Evolutionary conservation across 1,140 invertebrate genomes (phyloP), one percentile per base, ranked within the genome.

Genomic region (Scaptomyza hsui): DNA sequence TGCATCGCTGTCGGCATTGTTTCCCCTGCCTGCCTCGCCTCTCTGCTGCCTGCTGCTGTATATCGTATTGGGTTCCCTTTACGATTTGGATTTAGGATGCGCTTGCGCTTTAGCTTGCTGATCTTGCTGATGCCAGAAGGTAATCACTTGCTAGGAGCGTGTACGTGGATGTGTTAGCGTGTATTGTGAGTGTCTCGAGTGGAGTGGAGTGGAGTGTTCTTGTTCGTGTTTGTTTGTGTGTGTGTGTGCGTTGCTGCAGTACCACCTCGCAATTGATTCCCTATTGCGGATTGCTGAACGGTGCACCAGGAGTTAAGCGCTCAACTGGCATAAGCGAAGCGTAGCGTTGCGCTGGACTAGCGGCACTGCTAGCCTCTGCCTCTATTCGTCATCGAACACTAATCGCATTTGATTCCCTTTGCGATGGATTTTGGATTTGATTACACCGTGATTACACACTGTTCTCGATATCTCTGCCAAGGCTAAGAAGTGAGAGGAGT

Each of bases 381-480:
- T 37, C 32, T 4, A n/a, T n/a, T 61, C 47, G 70, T 74, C 81
- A 78, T 88, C 75, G 75, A 82, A 88, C 82, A 88, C 82, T 89
- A 82, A 88, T 88, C 82, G 82, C 82, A 81, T 78, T 88, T 88
- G 82, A 82, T 88, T 88, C 82, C 82, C 82, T 82, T 88, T 88
- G 82, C 82, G 81, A 86, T 88, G 81, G 78, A 88, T 69, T 32
- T 59, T 37, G n/a, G 32, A n/a, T 59, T 32, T 44, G 42, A 55
- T 64, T 32, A 26, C 24, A 61, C 39, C 42, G 48, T 29, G 29
- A 21, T 39, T 24, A 37, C 32, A 24, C 13, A 26, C 52, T 55
- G 52, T 55, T 55, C 39, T 24, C 35, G 24, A 29, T 1, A 24
- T 42, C 39, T 56, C 19, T 56, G 21, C 24, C 10, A 45, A 37